Evolutionary conservation across 2,797 vertebrate species (phyloP).

Genomic region (Pipistrellus kuhlii): DNA sequence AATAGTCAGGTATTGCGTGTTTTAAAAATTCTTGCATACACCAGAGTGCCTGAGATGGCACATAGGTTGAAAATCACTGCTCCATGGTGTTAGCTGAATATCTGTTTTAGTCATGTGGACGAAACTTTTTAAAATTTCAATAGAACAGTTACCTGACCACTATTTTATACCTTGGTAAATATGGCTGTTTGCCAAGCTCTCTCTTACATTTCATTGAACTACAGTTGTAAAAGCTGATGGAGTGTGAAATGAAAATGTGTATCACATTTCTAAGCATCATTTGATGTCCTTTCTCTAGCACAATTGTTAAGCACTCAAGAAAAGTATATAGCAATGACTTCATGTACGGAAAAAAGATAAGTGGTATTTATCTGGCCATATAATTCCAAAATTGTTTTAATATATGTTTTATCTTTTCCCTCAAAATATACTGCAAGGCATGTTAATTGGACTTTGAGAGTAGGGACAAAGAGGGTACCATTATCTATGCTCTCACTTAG

Average conservation of each 20-base stretch:
- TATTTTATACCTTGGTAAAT: slow-evolving; percentile 87
- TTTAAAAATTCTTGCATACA: neutral
- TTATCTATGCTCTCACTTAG: neutral
- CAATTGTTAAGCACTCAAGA: slow-evolving; percentile 85
- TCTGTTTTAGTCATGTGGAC: slow-evolving; percentile 78
- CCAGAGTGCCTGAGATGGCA: neutral
- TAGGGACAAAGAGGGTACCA: slow-evolving; percentile 11
- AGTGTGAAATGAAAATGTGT: slow-evolving; percentile 99
- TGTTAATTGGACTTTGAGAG: slow-evolving; percentile 71
- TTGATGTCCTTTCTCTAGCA: slow-evolving; percentile 89
- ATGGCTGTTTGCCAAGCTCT: slow-evolving; percentile 86
- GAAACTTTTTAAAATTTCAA: slow-evolving; percentile 75
- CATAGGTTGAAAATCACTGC: neutral
- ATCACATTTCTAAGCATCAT: slow-evolving; percentile 95
- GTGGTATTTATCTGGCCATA: slow-evolving; percentile 84
- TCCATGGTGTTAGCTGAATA: slow-evolving; percentile 55
- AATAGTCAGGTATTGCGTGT: neutral
- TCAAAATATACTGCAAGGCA: slow-evolving; percentile 75
- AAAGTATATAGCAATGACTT: slow-evolving; percentile 83
- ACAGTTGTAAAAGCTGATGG: slow-evolving; percentile 95
- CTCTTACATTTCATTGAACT: slow-evolving; percentile 90
- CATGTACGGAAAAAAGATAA: slow-evolving; percentile 85
- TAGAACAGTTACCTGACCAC: slow-evolving; percentile 84
- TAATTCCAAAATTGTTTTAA: slow-evolving; percentile 82
- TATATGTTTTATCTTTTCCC: slow-evolving; percentile 37